These are phyloP conservation scores for Cryptops parisi DNA, from an alignment of 2,888 invertebrate species.

Conservation along the genomic window DNA sequence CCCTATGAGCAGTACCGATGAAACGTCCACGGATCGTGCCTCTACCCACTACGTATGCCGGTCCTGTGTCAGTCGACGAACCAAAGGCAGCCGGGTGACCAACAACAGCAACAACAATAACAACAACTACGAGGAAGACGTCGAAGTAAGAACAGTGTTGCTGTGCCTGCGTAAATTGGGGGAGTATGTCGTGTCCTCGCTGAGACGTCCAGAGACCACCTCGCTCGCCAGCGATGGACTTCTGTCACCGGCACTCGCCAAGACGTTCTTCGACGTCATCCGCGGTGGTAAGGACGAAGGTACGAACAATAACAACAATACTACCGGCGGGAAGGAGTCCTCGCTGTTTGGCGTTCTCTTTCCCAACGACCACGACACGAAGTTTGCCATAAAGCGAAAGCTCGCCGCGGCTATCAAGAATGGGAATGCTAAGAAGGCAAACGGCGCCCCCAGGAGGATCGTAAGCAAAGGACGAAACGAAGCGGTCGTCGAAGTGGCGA, in stretches of 20 bases:
- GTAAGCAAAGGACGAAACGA: too few relatives aligned
- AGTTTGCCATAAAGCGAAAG: neutral
- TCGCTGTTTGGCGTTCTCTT: neutral
- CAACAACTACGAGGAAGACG: conserved; percentile 64
- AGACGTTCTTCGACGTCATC: neutral
- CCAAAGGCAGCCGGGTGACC: conserved; percentile 56
- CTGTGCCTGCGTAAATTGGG: conserved; percentile 82
- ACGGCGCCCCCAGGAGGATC: too few relatives aligned
- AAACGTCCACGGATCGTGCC: conserved; percentile 55
- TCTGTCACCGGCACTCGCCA: neutral
- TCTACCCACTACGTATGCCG: conserved; percentile 84
- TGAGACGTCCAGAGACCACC: neutral
- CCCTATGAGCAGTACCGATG: conserved; percentile 64
- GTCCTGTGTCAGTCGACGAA: conserved; percentile 48
- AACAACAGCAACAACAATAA: conserved; percentile 77
- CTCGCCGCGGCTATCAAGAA: too few relatives aligned
- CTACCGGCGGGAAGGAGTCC: neutral
- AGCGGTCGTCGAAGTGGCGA: too few relatives aligned
- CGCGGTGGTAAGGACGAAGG: neutral
- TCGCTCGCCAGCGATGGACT: too few relatives aligned
- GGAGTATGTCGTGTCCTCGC: conserved; percentile 52
- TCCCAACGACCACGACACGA: neutral
- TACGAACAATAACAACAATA: neutral
- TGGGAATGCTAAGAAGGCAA: too few relatives aligned
- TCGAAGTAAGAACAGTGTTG: conserved; percentile 59